Evolutionary conservation across 1,140 invertebrate genomes (phyloP).

Genomic region (Plectrocnemia conspersa): DNA sequence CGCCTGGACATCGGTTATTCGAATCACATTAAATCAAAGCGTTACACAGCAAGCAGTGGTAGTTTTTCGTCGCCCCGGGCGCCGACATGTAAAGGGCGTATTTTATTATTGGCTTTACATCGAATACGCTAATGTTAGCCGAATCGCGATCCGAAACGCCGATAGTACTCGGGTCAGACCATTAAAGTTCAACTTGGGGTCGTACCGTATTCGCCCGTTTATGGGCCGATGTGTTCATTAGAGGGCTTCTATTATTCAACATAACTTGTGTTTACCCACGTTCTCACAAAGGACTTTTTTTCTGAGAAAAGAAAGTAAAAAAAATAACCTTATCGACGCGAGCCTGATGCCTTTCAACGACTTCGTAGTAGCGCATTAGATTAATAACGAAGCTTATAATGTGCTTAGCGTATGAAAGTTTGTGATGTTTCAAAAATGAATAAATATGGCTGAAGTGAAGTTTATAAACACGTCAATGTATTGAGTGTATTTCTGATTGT

Average conservation of each 20-base stretch:
- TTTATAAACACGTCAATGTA: too few relatives aligned
- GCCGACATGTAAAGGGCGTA: conserved; percentile 18
- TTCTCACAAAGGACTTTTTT: not conserved
- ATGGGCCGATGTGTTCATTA: conserved; percentile 11
- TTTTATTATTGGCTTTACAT: conserved; percentile 15
- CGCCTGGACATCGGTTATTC: too few relatives aligned
- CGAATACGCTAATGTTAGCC: conserved; percentile 11
- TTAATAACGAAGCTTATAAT: too few relatives aligned
- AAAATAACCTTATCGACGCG: not conserved
- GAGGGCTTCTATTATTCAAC: not conserved
- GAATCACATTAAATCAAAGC: too few relatives aligned
- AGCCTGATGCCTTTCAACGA: too few relatives aligned
- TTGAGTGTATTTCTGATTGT: too few relatives aligned
- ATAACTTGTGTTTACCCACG: not conserved
- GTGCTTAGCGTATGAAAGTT: too few relatives aligned
- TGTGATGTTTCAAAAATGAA: too few relatives aligned
- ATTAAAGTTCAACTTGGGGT: conserved; percentile 14
- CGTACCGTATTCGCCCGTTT: not conserved
- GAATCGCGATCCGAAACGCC: conserved; percentile 5
- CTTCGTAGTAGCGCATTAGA: too few relatives aligned
- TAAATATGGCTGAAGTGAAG: too few relatives aligned
- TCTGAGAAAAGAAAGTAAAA: too few relatives aligned
- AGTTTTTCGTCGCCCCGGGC: not conserved
- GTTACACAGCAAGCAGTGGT: too few relatives aligned
- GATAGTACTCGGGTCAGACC: conserved; percentile 7